Conservation (phyloP, 2,888 invertebrate genomes). For the Pandemis heparana region DNA sequence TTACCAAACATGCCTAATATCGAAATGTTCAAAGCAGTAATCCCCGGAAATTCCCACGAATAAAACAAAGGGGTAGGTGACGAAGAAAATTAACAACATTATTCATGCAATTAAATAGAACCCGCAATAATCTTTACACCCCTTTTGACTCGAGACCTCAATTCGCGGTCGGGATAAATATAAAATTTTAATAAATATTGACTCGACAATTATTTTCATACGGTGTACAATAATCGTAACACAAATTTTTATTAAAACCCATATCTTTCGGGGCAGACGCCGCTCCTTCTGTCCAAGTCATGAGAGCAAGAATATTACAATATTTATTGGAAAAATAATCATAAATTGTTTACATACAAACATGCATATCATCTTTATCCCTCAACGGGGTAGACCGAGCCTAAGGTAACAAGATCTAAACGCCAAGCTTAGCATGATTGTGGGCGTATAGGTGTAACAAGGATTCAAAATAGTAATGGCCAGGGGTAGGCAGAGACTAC, state of each 20-base stretch:
- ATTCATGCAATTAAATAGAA: constrained; percentile 31
- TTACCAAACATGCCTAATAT: constrained; percentile 5
- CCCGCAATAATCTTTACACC: constrained; percentile 35
- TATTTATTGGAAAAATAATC: not conserved
- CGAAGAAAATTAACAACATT: constrained; percentile 29
- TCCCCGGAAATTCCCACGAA: not conserved
- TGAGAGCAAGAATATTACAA: not conserved
- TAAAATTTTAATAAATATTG: constrained; percentile 41
- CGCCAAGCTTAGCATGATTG: too few relatives aligned
- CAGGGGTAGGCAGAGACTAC: too few relatives aligned
- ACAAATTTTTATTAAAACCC: constrained; percentile 45
- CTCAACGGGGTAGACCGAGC: too few relatives aligned
- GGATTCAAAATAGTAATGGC: too few relatives aligned
- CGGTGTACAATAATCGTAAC: constrained; percentile 43
- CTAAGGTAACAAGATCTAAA: too few relatives aligned
- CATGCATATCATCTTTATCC: too few relatives aligned
- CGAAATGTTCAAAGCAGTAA: not conserved
- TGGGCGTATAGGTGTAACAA: too few relatives aligned
- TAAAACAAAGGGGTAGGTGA: constrained; percentile 28
- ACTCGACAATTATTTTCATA: constrained; percentile 42
- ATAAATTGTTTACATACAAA: too few relatives aligned
- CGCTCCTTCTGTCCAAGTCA: constrained; percentile 29
- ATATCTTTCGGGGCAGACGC: constrained; percentile 42
- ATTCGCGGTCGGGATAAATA: constrained; percentile 29
- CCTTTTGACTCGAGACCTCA: constrained; percentile 20